Evolutionary conservation across 2,888 invertebrate species (phyloP).

Genomic region (Eurois occulta): DNA sequence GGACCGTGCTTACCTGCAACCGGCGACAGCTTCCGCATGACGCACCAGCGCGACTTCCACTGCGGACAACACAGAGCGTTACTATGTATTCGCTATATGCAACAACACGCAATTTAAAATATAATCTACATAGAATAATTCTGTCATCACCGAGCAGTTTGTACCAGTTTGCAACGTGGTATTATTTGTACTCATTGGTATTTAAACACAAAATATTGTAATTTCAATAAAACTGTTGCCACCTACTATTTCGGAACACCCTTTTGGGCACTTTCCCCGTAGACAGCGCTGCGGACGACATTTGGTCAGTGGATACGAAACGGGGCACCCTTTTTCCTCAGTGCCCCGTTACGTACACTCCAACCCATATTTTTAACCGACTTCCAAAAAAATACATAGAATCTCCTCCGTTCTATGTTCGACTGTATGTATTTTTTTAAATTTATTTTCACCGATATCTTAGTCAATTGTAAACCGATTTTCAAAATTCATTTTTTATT

Average conservation of each 20-base stretch:
- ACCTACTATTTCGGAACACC: not conserved
- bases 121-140: not conserved
- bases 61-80: slow-evolving; percentile 82
- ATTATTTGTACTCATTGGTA: not conserved
- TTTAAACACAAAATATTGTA: not conserved
- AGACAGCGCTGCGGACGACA: not conserved
- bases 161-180: not conserved
- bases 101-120: not conserved
- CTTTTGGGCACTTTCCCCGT: not conserved
- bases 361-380: too few relatives aligned
- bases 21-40: slow-evolving; percentile 96
- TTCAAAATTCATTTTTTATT: too few relatives aligned
- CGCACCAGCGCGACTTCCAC: slow-evolving; percentile 98
- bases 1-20: slow-evolving; percentile 93
- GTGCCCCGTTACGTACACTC: too few relatives aligned
- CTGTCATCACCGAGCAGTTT: not conserved
- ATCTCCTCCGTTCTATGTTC: too few relatives aligned
- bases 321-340: too few relatives aligned
- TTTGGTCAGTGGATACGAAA: too few relatives aligned
- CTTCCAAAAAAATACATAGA: too few relatives aligned
- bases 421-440: too few relatives aligned
- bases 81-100: not conserved
- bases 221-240: not conserved
- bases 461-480: too few relatives aligned
- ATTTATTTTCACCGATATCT: too few relatives aligned